Evolutionary conservation across 2,113 vertebrate species (phyloP).

Genomic region (Neodon shergylaensis): DNA sequence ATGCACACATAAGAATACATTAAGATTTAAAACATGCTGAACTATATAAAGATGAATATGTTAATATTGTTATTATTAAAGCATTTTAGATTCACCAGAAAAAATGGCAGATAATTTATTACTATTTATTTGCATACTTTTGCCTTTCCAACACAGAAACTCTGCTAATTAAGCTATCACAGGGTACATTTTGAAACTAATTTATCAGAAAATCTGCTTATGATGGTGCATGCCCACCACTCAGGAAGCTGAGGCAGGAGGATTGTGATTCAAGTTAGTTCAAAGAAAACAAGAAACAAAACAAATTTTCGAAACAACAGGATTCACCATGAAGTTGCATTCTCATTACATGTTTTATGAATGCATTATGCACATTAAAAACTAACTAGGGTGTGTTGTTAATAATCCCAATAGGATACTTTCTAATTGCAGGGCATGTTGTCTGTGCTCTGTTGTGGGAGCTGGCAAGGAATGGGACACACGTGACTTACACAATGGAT

Average conservation of each 20-base stretch:
- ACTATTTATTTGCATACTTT: not conserved
- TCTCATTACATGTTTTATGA: not conserved
- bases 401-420: not conserved
- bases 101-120: not conserved
- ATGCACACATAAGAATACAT: not conserved
- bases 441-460: not conserved
- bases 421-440: not conserved
- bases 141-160: not conserved
- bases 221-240: too few species aligned
- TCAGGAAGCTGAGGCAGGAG: not conserved
- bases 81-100: not conserved
- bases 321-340: not conserved
- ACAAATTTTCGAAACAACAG: not conserved
- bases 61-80: not conserved
- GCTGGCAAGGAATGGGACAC: not conserved
- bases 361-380: not conserved
- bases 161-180: not conserved
- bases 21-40: not conserved
- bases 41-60: not conserved
- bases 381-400: not conserved
- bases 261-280: not conserved
- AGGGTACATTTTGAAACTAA: not conserved
- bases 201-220: not conserved
- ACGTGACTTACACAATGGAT: not conserved
- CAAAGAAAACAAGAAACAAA: not conserved